Percentiles rank a stretch among this genome's conserved stretches.
Conservation (phyloP, 2,113 vertebrate species). For the Pyxicephalus adspersus region DNA sequence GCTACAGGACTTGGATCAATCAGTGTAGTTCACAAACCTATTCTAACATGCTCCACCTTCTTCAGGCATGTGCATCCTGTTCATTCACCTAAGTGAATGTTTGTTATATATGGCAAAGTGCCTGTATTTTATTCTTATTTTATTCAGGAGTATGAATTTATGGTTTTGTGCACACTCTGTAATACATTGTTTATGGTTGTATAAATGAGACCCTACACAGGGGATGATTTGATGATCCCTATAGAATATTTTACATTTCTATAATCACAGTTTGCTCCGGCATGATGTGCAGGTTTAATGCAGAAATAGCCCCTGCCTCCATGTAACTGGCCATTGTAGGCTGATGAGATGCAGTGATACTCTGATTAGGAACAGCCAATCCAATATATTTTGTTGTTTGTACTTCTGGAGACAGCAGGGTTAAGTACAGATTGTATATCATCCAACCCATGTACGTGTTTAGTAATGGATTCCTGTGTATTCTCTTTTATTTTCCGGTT, state of each 20-base stretch:
- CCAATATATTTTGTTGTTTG: not conserved
- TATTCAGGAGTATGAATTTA: not conserved
- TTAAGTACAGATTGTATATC: slow-evolving; percentile 14
- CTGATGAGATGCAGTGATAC: not conserved
- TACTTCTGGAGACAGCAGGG: slow-evolving; percentile 2
- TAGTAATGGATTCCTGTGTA: slow-evolving; percentile 24
- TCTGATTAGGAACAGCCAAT: not conserved
- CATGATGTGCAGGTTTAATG: not conserved
- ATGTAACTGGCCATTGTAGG: not conserved
- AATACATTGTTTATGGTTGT: too few relatives aligned
- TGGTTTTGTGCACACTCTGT: too few relatives aligned
- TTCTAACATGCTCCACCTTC: not conserved
- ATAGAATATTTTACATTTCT: too few relatives aligned
- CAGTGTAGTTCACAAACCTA: not conserved
- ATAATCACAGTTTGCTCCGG: too few relatives aligned
- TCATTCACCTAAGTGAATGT: too few relatives aligned
- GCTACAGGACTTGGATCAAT: not conserved
- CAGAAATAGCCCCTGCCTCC: not conserved
- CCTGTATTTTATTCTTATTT: not conserved
- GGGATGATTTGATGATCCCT: too few relatives aligned
- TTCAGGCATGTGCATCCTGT: not conserved
- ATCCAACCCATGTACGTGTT: not conserved
- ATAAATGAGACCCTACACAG: too few relatives aligned
- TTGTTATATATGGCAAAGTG: too few relatives aligned
- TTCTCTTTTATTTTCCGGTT: slow-evolving; percentile 31